Conservation (phyloP, 2,888 invertebrate genomes). For the Pseudoips prasinana region DNA sequence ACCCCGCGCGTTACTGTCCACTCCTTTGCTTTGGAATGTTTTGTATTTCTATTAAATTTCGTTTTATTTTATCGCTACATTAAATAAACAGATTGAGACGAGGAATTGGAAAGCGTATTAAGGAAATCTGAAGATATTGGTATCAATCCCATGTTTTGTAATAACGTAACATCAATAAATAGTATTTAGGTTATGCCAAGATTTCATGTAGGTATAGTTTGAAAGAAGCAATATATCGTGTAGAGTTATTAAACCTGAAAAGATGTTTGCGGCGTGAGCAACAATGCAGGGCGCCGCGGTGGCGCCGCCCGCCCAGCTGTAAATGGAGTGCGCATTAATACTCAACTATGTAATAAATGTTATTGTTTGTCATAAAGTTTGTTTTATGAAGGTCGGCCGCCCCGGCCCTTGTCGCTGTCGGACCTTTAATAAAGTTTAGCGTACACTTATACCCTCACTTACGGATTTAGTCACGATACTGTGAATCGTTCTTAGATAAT, state of each 20-base stretch:
- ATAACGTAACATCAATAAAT: no score
- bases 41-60: slow-evolving; percentile 50
- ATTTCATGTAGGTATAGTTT: no score
- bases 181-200: no score
- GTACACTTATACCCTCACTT: slow-evolving; percentile 49
- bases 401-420: slow-evolving; percentile 51
- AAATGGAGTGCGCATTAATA: slow-evolving; percentile 75
- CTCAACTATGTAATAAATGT: slow-evolving; percentile 77
- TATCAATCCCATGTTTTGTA: no score
- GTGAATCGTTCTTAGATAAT: slow-evolving; percentile 39
- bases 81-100: slow-evolving; percentile 31
- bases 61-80: slow-evolving; percentile 36
- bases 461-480: slow-evolving; percentile 49
- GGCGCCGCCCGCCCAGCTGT: slow-evolving; percentile 62
- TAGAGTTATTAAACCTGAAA: slow-evolving; percentile 20
- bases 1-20: slow-evolving; percentile 53
- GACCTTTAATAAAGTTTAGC: slow-evolving; percentile 69
- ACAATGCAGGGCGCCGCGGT: slow-evolving; percentile 54
- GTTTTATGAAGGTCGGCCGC: slow-evolving; percentile 71
- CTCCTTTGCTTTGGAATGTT: slow-evolving; percentile 41
- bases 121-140: neutral
- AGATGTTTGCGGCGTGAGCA: slow-evolving; percentile 52
- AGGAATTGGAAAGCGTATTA: slow-evolving; percentile 31
- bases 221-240: no score
- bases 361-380: slow-evolving; percentile 79